Evolutionary conservation across 2,888 invertebrate genomes (phyloP), one percentile per base, ranked within the genome.

Genomic region (Rhagium mordax): DNA sequence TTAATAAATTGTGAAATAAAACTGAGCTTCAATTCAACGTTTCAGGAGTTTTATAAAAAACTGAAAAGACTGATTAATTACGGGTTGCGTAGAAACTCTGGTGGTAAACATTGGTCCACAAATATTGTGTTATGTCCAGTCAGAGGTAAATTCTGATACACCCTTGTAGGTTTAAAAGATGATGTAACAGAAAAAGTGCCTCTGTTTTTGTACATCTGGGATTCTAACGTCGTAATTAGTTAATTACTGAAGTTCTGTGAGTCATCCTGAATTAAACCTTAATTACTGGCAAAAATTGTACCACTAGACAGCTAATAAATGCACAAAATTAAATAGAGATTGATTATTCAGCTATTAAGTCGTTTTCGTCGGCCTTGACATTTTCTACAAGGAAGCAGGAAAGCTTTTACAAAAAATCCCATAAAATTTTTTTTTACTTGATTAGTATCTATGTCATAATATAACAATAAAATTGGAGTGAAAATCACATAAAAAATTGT

Each of bases 131-230:
- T 24, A 24, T 24, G 3, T n/a, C n/a, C n/a, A n/a, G n/a, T n/a
- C n/a, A n/a, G 51, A 20, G 13, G 18, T 20, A 51, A 51, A 1
- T 60, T n/a, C 20, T 61, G 48, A 41, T 60, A 10, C 13, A 1
- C 20, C 13, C 21, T 24, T 41, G 18, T 61, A 60, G 13, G 10
- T 61, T 61, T 47, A 8, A 13, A 20, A 7, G 47, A 61, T 61
- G 61, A 61, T 61, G 61, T 29, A 61, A 61, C 21, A 21, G 47
- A 61, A 41, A 60, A 33, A 41, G 61, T 61, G 29, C 10, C 18
- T 60, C 16, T 33, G 61, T 29, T 41, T 48, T 60, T 8, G 27
- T 29, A 59, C 61, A 61, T 61, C 61, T 61, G 61, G 61, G 47
- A 61, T 20, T 61, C 5, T 21, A 20, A 61, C n/a, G 41, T 21